Percentiles rank a stretch among this genome's conserved stretches.
These are phyloP conservation scores for Drosophila mimica DNA, from an alignment of 2,888 invertebrate species.

Conservation along the genomic window DNA sequence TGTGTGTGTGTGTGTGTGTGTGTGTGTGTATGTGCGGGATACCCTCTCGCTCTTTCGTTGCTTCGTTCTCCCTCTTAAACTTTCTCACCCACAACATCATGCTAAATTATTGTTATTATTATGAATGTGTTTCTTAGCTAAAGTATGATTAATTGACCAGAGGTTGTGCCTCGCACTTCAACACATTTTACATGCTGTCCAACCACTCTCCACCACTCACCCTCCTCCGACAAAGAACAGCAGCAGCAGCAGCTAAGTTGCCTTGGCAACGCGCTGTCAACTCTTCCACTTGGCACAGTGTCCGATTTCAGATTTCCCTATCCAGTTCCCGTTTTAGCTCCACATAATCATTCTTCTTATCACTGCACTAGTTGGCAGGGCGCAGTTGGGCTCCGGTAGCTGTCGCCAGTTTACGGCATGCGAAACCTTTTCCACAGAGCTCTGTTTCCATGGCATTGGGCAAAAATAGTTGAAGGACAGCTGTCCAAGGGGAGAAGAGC, in stretches of 20 bases:
- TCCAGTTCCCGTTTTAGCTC: background rate
- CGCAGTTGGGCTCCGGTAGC: background rate
- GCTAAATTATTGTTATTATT: conserved; percentile 74
- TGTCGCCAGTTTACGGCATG: conserved; percentile 22
- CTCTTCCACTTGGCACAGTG: conserved; percentile 26
- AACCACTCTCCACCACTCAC: too few relatives aligned
- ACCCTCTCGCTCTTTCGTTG: background rate
- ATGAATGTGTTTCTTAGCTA: conserved; percentile 61
- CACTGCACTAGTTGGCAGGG: conserved; percentile 22
- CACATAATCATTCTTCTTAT: conserved; percentile 17
- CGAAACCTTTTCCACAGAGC: conserved; percentile 28
- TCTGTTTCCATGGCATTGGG: conserved; percentile 23
- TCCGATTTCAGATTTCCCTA: conserved; percentile 25
- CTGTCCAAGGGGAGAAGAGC: background rate
- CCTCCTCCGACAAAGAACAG: background rate
- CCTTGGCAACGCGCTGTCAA: conserved; percentile 30
- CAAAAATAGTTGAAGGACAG: background rate
- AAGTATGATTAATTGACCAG: conserved; percentile 72
- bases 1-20: conserved; percentile 8
- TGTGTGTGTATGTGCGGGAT: conserved; percentile 7
- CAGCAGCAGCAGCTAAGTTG: conserved; percentile 31
- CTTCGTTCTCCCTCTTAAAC: background rate
- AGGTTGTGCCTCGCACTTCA: conserved; percentile 52
- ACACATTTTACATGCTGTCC: conserved; percentile 43
- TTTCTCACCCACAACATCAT: conserved; percentile 28